phyloP scores from a whole-genome alignment of 2,113 vertebrate species.

The Electrona antarctica region DNA sequence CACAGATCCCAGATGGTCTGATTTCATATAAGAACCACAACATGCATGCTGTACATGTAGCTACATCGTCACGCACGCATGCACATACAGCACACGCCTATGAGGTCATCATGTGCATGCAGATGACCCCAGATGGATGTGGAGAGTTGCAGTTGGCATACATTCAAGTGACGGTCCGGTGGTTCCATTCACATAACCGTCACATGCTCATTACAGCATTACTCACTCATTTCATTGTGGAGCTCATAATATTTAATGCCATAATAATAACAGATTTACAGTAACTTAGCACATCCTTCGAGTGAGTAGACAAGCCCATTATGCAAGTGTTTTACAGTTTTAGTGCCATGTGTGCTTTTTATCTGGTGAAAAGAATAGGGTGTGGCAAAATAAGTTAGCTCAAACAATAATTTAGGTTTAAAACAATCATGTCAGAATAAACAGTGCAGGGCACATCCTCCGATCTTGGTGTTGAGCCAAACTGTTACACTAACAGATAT shows the following conservation, averaged over 20 bases:
- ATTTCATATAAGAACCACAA: slow-evolving; percentile 32
- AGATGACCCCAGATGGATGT: background rate
- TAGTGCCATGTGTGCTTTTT: background rate
- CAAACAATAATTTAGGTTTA: too few species aligned
- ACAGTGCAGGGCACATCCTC: too few species aligned
- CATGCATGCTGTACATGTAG: background rate
- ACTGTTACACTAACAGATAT: too few species aligned
- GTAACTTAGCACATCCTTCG: background rate
- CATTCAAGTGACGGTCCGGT: background rate
- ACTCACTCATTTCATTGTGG: background rate
- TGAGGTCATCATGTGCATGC: too few species aligned
- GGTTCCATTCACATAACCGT: background rate
- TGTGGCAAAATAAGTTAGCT: too few species aligned
- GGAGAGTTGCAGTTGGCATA: background rate
- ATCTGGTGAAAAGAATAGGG: too few species aligned
- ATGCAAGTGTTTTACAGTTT: background rate
- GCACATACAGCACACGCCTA: background rate
- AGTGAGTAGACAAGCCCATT: background rate
- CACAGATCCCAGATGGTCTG: slow-evolving; percentile 15
- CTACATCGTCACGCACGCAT: background rate
- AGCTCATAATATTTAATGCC: background rate
- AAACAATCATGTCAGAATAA: too few species aligned
- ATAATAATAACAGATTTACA: background rate
- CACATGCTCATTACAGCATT: background rate
- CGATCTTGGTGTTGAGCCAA: too few species aligned